A percentile compares a stretch with the other conserved stretches of the same genome.
phyloP scores from a whole-genome alignment of 2,113 vertebrate species.

The Tringa solitaria region DNA sequence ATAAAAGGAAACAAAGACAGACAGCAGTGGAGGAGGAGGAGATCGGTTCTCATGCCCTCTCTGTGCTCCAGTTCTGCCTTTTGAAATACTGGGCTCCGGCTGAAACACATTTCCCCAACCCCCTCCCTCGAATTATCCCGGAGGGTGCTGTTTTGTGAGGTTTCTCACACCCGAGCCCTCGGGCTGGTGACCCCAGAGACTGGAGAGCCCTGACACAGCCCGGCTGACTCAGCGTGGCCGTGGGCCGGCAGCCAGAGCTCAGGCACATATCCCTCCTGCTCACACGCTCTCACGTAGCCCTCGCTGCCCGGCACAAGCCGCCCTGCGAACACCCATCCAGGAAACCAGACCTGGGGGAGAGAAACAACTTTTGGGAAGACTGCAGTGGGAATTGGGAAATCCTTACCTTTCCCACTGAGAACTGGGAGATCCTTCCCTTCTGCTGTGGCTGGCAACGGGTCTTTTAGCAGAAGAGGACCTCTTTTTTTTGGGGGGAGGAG shows the following conservation, averaged over 20 bases:
- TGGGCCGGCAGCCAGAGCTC: neutral
- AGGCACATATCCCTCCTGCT: neutral
- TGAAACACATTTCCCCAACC: fast-evolving
- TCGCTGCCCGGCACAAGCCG: neutral
- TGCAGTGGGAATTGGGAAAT: neutral
- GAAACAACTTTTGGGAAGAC: neutral
- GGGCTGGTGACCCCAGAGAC: neutral
- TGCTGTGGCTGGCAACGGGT: neutral
- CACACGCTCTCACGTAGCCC: neutral
- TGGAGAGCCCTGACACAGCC: neutral
- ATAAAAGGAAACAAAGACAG: neutral
- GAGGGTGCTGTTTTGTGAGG: fast-evolving
- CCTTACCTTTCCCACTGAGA: neutral
- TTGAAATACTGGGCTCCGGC: neutral
- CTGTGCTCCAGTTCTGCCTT: neutral
- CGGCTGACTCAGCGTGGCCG: neutral
- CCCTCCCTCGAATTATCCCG: neutral
- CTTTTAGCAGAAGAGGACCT: fast-evolving
- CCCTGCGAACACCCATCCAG: neutral
- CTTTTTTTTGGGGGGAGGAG: neutral
- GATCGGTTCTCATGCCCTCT: neutral
- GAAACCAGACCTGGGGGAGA: neutral
- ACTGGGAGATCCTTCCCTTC: neutral
- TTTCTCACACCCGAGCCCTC: neutral
- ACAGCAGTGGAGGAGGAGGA: neutral